Evolutionary conservation across 2,797 vertebrate species (phyloP).

Genomic region (Rhinichthys osculus): DNA sequence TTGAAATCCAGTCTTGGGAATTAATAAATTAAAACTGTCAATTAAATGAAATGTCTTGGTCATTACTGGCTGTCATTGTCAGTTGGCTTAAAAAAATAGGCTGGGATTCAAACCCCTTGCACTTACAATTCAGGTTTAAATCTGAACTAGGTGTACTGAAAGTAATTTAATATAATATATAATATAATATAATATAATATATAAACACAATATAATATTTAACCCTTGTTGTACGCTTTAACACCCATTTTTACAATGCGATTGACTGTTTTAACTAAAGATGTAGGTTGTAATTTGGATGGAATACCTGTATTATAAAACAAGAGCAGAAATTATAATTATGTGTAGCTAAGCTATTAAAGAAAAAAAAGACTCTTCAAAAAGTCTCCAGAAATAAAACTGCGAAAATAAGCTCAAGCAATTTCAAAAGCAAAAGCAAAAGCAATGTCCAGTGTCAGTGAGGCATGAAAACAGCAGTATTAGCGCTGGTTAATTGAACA

Average conservation of each 20-base stretch:
- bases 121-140: too few relatives aligned
- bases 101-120: neutral
- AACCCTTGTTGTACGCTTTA: neutral
- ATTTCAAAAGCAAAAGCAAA: neutral
- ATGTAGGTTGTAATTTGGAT: conserved; percentile 1
- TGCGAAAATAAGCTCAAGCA: conserved; percentile 8
- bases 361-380: conserved; percentile 8
- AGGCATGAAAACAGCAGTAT: conserved; percentile 41
- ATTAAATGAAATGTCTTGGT: neutral
- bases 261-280: neutral
- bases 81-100: neutral
- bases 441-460: conserved; percentile 30
- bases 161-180: neutral
- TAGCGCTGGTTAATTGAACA: conserved; percentile 44
- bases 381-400: conserved; percentile 18
- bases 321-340: neutral
- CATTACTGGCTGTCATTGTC: neutral
- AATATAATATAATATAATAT: neutral
- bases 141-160: too few relatives aligned
- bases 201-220: neutral
- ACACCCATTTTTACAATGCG: neutral
- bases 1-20: neutral
- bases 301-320: neutral
- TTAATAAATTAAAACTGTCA: neutral
- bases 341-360: neutral